phyloP scores from a whole-genome alignment of 2,113 vertebrate genomes.

The Oophaga pumilio region DNA sequence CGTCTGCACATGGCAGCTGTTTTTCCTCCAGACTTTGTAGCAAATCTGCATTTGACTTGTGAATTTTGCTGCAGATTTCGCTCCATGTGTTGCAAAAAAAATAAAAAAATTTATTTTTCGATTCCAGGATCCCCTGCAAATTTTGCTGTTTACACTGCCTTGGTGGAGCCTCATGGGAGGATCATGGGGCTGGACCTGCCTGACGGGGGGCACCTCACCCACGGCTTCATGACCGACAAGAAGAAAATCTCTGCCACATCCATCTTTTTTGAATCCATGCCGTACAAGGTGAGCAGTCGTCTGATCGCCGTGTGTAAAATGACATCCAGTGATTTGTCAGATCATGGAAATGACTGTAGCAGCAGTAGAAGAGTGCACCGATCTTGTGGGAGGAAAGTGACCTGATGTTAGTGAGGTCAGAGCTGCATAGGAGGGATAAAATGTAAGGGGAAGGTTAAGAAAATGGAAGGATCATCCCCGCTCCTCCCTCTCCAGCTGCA shows the following conservation, averaged over 20 bases:
- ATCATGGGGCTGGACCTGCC: slow-evolving; percentile 98
- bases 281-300: slow-evolving; percentile 84
- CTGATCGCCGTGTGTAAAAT: too few species aligned
- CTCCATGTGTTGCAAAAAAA: neutral
- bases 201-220: slow-evolving; percentile 93
- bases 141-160: slow-evolving; percentile 90
- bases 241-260: slow-evolving; percentile 97
- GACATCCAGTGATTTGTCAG: too few species aligned
- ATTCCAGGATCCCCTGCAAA: slow-evolving; percentile 89
- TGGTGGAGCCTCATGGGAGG: slow-evolving; percentile 93
- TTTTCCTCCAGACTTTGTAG: neutral
- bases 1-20: neutral
- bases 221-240: slow-evolving; percentile 97
- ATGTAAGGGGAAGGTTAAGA: too few species aligned
- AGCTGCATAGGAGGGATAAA: neutral
- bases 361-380: neutral
- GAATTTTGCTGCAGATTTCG: too few species aligned
- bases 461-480: too few species aligned
- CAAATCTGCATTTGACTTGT: neutral
- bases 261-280: slow-evolving; percentile 98
- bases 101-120: neutral
- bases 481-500: neutral
- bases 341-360: too few species aligned
- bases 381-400: neutral
- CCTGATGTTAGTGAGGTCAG: neutral